Evolutionary conservation across 2,113 vertebrate species (phyloP), one percentile per base, ranked within the genome.

Genomic region (Falco punctatus): DNA sequence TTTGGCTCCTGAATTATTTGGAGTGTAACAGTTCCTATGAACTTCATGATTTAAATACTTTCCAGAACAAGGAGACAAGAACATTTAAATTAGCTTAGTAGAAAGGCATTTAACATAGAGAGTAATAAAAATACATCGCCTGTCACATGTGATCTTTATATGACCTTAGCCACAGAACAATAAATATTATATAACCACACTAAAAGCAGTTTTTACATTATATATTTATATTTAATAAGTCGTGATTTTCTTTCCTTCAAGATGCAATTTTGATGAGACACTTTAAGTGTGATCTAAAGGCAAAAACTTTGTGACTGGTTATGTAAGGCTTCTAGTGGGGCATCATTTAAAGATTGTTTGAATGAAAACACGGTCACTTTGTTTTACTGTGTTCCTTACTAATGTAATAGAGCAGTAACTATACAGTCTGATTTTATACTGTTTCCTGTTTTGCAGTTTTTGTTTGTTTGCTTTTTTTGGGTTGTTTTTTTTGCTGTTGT

Each of bases 191-290:
- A 97, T 93, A 96, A 94, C 92, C 90, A 96, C 92, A 94, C 95
- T 96, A 96, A 97, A 97, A 92, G 94, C 94, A 95, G 59, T 94
- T 97, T 97, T 95, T 87, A 96, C 88, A 97, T 96, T 91, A 59
- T 88, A 58, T 97, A 97, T 96, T 97, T 95, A 97, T 97, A 97
- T 97, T 97, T 96, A 96, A 96, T 97, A 94, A 95, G 88, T 94
- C 11, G 33, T 96, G 95, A 97, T 96, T 96, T 94, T 94, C 88
- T 97, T 96, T 96, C 92, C 94, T 97, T 95, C 86, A 92, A 96
- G 90, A 96, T 96, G 92, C 96, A 96, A 94, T 93, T 97, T 98
- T 97, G 97, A 97, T 97, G 95, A 97, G 96, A 91, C 87, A 94
- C 81, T 94, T 95, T 83, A 97, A 97, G 94, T 88, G 88, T 94